phyloP scores from a whole-genome alignment of 2,797 vertebrate species.

The Hydrophis major region DNA sequence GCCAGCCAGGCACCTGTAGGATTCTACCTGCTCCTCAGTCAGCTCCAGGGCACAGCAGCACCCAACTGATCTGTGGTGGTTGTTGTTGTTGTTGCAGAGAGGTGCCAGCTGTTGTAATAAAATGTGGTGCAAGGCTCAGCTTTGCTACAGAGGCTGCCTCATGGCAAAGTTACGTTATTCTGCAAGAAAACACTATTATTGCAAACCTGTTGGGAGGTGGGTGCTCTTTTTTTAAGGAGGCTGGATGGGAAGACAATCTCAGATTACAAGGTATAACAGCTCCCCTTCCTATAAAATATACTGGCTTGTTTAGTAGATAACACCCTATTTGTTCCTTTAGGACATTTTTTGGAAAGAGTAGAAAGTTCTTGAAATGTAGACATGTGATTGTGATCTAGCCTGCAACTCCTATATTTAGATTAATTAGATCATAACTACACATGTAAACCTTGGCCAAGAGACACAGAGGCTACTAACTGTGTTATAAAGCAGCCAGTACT shows the following conservation, averaged over 20 bases:
- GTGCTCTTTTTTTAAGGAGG: background rate
- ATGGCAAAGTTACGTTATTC: background rate
- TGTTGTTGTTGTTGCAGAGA: background rate
- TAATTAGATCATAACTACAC: background rate
- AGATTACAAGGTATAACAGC: background rate
- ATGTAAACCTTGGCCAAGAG: background rate
- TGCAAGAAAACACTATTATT: background rate
- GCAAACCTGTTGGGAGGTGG: background rate
- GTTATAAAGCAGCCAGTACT: background rate
- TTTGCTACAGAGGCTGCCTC: background rate
- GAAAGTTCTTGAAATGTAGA: background rate
- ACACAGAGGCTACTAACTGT: background rate
- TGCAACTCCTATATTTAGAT: background rate
- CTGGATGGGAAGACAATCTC: background rate
- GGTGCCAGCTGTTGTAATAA: background rate
- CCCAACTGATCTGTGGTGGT: background rate
- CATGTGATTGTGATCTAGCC: background rate
- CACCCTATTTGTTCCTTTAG: background rate
- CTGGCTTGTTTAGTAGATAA: background rate
- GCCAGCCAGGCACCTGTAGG: background rate
- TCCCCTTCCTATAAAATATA: background rate
- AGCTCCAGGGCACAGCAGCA: background rate
- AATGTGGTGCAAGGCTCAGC: background rate
- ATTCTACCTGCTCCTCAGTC: background rate
- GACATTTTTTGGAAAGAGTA: background rate